Conservation (phyloP, 1,140 invertebrate species). For the Phocides pigmalion region DNA sequence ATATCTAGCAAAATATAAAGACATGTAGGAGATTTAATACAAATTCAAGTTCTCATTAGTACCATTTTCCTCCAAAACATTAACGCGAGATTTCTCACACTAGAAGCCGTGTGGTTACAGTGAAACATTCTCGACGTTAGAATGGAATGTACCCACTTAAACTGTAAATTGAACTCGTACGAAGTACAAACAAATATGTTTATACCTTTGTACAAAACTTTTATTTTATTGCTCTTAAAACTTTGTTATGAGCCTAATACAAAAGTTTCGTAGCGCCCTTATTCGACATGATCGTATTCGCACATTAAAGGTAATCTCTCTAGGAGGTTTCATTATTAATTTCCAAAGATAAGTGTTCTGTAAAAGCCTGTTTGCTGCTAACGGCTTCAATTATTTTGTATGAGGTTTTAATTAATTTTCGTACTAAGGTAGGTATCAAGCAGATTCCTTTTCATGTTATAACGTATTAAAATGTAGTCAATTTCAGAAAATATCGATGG, state of each 20-base stretch:
- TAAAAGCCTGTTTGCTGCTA: slow-evolving; percentile 7
- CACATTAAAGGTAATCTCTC: background rate
- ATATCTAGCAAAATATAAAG: too few relatives aligned
- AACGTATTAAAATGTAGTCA: too few relatives aligned
- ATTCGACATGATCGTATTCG: slow-evolving; percentile 8
- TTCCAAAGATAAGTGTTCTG: background rate
- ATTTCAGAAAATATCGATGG: background rate
- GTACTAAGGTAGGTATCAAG: too few relatives aligned
- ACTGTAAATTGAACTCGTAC: slow-evolving; percentile 4
- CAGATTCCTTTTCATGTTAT: background rate
- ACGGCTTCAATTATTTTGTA: background rate
- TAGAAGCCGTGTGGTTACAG: background rate
- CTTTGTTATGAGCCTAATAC: slow-evolving; percentile 4
- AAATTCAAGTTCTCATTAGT: slow-evolving; percentile 8
- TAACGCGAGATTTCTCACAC: background rate
- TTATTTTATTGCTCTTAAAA: slow-evolving; percentile 5
- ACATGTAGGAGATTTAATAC: background rate
- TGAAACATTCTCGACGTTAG: background rate
- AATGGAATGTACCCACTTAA: background rate
- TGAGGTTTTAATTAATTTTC: background rate
- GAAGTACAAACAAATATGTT: slow-evolving; percentile 2
- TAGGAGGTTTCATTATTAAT: slow-evolving; percentile 9
- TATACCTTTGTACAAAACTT: background rate
- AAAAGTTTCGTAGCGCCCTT: slow-evolving; percentile 7
- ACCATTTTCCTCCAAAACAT: background rate